phyloP scores from a whole-genome alignment of 2,797 vertebrate genomes.

The Varecia variegata region DNA sequence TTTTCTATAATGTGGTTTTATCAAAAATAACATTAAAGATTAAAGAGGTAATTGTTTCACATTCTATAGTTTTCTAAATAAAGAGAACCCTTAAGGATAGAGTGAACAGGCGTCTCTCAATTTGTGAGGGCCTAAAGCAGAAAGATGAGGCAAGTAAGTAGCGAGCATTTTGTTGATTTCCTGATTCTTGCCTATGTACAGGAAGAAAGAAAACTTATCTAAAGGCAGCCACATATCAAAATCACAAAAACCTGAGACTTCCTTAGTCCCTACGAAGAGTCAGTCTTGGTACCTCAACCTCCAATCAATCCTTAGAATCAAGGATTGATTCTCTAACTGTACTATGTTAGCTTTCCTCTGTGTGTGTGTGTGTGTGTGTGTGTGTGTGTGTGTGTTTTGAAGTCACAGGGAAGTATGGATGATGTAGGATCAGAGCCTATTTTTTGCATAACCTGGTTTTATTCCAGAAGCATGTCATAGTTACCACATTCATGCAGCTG shows the following conservation, averaged over 20 bases:
- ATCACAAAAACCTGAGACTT: background rate
- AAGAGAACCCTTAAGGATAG: background rate
- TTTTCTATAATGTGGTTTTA: background rate
- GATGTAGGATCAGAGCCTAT: background rate
- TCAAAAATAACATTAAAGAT: slow-evolving; percentile 10
- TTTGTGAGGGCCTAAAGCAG: background rate
- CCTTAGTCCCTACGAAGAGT: background rate
- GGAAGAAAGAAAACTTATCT: background rate
- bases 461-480: background rate
- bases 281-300: background rate
- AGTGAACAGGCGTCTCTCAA: background rate
- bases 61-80: background rate
- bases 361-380: background rate
- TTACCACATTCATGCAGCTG: background rate
- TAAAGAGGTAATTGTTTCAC: background rate
- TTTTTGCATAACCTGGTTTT: background rate
- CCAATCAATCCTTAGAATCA: background rate
- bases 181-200: background rate
- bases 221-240: background rate
- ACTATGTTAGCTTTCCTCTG: background rate
- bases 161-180: background rate
- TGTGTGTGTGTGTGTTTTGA: background rate
- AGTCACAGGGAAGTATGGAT: background rate
- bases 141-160: background rate
- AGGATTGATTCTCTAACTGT: background rate